phyloP scores from a whole-genome alignment of 2,888 invertebrate genomes.

The Lepidochrysops patricia region DNA sequence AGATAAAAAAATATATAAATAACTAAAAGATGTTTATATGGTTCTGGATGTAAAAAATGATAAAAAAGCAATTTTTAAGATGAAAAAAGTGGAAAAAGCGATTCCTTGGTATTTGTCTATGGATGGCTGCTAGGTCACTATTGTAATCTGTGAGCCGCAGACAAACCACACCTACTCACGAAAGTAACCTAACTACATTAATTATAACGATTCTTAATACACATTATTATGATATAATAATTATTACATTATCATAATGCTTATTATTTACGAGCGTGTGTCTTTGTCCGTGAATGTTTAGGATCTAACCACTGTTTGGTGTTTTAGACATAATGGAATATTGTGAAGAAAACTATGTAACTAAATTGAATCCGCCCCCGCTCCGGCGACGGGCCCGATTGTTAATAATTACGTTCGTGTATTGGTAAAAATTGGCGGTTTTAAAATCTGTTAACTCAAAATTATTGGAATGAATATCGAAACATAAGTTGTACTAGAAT shows the following conservation, averaged over 20 bases:
- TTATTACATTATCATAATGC: constrained; percentile 75
- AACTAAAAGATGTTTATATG: constrained; percentile 76
- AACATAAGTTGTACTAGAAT: constrained; percentile 54
- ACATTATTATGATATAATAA: constrained; percentile 70
- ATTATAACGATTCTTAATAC: constrained; percentile 70
- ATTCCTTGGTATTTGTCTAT: constrained; percentile 70
- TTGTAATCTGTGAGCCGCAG: constrained; percentile 72
- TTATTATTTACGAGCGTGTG: constrained; percentile 75
- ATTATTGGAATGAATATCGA: constrained; percentile 59
- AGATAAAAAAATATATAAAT: constrained; percentile 74
- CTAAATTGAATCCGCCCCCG: constrained; percentile 42
- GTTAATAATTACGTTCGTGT: constrained; percentile 48
- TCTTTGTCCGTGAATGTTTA: constrained; percentile 74
- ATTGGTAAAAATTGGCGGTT: constrained; percentile 56
- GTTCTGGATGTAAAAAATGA: constrained; percentile 74
- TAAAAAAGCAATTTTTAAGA: constrained; percentile 64
- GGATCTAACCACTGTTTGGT: constrained; percentile 68
- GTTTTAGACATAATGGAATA: constrained; percentile 62
- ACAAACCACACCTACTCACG: constrained; percentile 57
- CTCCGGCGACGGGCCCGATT: constrained; percentile 30
- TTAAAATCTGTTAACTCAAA: constrained; percentile 55
- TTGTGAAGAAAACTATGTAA: constrained; percentile 53
- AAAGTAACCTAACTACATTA: constrained; percentile 64
- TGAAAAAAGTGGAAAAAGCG: constrained; percentile 52
- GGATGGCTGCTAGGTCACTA: constrained; percentile 66